Percentiles rank a stretch among this genome's conserved stretches.
phyloP scores from a whole-genome alignment of 2,888 invertebrate genomes.

The Ditula angustiorana region DNA sequence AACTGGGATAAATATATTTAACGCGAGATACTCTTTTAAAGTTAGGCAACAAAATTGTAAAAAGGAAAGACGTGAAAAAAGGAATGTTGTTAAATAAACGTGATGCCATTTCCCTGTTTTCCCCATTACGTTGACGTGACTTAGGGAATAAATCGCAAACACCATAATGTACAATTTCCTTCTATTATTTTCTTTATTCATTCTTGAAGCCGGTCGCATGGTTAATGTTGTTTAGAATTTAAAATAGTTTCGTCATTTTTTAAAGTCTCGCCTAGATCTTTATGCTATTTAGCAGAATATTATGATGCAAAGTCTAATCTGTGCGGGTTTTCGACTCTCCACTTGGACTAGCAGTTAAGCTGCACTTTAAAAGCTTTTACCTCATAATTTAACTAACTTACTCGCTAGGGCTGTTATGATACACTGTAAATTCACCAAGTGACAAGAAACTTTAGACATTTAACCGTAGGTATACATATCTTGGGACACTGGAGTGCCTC shows the following conservation, averaged over 20 bases:
- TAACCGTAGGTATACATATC: no score
- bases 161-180: conserved; percentile 30
- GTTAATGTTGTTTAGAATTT: background rate
- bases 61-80: conserved; percentile 37
- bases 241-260: background rate
- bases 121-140: conserved; percentile 53
- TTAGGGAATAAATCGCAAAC: conserved; percentile 37
- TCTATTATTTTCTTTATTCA: conserved; percentile 49
- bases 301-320: background rate
- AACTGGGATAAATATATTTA: no score
- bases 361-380: conserved; percentile 1
- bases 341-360: background rate
- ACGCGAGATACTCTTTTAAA: background rate
- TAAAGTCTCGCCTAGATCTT: background rate
- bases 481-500: no score
- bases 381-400: background rate
- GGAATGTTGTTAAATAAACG: conserved; percentile 44
- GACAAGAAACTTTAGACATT: no score
- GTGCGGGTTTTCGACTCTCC: background rate
- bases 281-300: background rate
- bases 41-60: background rate
- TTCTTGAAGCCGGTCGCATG: conserved; percentile 27
- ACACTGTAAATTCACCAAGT: no score
- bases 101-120: conserved; percentile 55
- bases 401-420: background rate